A percentile compares a stretch with the other conserved stretches of the same genome.
phyloP scores from a whole-genome alignment of 1,140 invertebrate genomes.

The Gyrodactylus salaris region DNA sequence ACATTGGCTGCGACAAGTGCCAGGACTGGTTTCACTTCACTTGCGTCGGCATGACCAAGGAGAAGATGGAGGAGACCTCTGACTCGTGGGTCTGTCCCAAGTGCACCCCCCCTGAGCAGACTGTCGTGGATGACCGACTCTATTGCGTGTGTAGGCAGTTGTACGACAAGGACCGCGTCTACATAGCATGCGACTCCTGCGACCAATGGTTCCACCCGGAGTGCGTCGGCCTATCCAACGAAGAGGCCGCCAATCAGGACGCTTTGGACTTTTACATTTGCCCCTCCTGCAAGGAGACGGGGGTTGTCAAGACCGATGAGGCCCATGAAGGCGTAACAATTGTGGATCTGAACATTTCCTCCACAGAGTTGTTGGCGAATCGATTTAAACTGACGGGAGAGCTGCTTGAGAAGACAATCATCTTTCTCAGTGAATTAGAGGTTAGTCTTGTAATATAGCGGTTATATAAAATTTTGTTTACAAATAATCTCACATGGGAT shows the following conservation, averaged over 20 bases:
- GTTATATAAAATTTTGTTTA: too few relatives aligned
- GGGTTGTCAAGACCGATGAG: too few relatives aligned
- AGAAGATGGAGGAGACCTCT: neutral
- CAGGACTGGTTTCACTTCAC: conserved; percentile 94
- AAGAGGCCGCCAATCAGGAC: conserved; percentile 64
- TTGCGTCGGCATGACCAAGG: conserved; percentile 45
- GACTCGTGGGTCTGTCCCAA: neutral
- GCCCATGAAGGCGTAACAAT: neutral
- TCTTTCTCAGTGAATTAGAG: neutral
- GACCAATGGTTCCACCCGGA: conserved; percentile 94
- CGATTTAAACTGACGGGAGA: neutral
- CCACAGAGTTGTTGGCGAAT: neutral
- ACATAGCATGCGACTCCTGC: conserved; percentile 85
- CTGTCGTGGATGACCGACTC: conserved; percentile 29
- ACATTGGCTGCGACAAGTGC: conserved; percentile 86
- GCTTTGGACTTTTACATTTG: conserved; percentile 49
- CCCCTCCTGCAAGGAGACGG: conserved; percentile 10
- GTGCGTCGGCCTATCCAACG: conserved; percentile 71
- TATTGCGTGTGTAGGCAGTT: conserved; percentile 78
- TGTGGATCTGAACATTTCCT: neutral
- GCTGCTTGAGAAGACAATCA: neutral
- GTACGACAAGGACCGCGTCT: conserved; percentile 65
- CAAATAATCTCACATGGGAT: too few relatives aligned
- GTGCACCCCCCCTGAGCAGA: neutral
- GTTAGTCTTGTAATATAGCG: too few relatives aligned